Evolutionary conservation across 2,113 vertebrate species (phyloP).

Genomic region (Tylochromis polylepis): DNA sequence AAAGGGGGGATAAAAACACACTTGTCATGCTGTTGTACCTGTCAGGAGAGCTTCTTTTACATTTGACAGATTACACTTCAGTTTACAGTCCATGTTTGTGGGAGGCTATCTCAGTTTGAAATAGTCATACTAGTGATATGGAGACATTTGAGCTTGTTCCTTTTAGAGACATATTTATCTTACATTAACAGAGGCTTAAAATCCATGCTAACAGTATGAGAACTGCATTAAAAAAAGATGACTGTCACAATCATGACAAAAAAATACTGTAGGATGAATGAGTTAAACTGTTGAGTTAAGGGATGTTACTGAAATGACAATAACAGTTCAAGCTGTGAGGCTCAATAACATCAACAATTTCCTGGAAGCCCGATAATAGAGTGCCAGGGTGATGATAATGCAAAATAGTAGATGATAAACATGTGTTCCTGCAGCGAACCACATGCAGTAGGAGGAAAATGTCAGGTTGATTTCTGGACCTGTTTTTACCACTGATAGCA

Average conservation of each 20-base stretch:
- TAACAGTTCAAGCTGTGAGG: background rate
- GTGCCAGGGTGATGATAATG: background rate
- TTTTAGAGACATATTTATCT: background rate
- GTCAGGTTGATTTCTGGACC: constrained; percentile 9
- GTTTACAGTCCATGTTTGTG: background rate
- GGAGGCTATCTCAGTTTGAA: background rate
- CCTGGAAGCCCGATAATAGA: background rate
- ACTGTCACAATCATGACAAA: background rate
- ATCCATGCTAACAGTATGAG: background rate
- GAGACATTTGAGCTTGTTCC: background rate
- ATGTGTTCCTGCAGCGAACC: background rate
- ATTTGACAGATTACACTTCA: background rate
- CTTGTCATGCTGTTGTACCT: background rate
- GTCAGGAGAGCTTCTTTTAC: background rate
- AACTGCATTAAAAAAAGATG: background rate
- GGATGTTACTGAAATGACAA: background rate
- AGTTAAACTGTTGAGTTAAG: background rate
- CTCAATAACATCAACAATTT: background rate
- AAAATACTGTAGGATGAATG: background rate
- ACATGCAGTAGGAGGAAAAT: constrained; percentile 4
- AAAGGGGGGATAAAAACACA: background rate
- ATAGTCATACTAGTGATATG: background rate
- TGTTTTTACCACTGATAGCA: background rate
- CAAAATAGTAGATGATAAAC: background rate
- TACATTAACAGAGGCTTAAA: background rate